Evolutionary conservation across 2,113 vertebrate genomes (phyloP).

Genomic region (Hemicordylus capensis): DNA sequence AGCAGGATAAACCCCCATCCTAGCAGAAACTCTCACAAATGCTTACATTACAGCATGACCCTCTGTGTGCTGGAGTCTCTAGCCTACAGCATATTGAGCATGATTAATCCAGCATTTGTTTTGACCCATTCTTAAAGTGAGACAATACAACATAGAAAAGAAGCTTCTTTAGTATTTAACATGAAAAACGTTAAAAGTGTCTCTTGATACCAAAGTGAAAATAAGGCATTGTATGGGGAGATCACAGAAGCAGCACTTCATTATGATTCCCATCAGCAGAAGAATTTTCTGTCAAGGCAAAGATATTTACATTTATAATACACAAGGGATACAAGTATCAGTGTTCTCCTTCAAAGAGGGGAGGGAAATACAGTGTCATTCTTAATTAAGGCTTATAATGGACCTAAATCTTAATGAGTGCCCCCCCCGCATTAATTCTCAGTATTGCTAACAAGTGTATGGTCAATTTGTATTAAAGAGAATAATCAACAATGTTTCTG

Average conservation of each 20-base stretch:
- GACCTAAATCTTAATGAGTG: conserved; percentile 1
- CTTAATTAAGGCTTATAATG: conserved; percentile 7
- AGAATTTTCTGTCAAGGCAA: conserved; percentile 4
- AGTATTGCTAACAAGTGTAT: not conserved
- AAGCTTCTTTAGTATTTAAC: not conserved
- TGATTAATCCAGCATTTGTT: not conserved
- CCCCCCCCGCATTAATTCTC: not conserved
- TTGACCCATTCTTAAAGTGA: not conserved
- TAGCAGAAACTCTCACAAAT: not conserved
- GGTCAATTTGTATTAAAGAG: not conserved
- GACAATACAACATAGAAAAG: not conserved
- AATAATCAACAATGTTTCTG: not conserved
- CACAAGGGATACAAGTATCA: not conserved
- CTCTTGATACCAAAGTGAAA: not conserved
- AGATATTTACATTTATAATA: conserved; percentile 31
- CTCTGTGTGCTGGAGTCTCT: not conserved
- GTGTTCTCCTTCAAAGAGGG: conserved; percentile 3
- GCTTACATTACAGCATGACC: not conserved
- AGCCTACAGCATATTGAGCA: not conserved
- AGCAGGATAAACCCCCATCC: not conserved
- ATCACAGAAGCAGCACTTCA: conserved; percentile 24
- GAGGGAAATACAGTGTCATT: not conserved
- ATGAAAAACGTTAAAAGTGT: not conserved
- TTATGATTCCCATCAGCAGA: conserved; percentile 22
- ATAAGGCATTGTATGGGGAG: conserved; percentile 14